Evolutionary conservation across 2,888 invertebrate species (phyloP).

Genomic region (Pardosa pseudoannulata): DNA sequence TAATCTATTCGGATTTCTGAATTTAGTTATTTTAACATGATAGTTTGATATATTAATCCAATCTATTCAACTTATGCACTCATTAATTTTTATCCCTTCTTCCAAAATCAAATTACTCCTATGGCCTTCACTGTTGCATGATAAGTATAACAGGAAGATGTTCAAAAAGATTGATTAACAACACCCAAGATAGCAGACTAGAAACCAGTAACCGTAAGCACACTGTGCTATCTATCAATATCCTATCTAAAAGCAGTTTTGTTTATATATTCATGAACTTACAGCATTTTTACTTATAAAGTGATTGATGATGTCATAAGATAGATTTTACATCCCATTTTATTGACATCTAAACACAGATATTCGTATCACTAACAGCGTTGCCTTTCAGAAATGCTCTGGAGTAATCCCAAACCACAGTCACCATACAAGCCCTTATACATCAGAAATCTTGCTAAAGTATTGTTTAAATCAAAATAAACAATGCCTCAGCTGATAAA

Average conservation of each 20-base stretch:
- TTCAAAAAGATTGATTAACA: no score
- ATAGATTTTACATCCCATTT: background rate
- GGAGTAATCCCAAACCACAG: background rate
- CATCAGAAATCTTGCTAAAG: constrained; percentile 15
- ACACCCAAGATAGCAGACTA: no score
- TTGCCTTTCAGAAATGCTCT: background rate
- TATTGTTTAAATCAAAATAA: constrained; percentile 19
- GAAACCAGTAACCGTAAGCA: no score
- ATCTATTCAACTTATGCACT: no score
- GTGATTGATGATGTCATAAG: background rate
- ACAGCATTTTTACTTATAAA: background rate
- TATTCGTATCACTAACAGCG: background rate
- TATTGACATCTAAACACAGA: constrained; percentile 10
- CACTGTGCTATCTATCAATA: background rate
- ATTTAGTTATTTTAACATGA: no score
- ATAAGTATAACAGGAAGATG: no score
- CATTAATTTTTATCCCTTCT: no score
- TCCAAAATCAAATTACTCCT: no score
- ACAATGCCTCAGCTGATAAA: constrained; percentile 9
- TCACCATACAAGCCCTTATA: constrained; percentile 9
- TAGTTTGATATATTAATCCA: no score
- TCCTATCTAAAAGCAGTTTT: background rate
- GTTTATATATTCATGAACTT: background rate
- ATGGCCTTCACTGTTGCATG: no score
- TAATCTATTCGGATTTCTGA: no score